These are phyloP conservation scores for Alcis repandata DNA, from an alignment of 2,888 invertebrate species.

Conservation along the genomic window DNA sequence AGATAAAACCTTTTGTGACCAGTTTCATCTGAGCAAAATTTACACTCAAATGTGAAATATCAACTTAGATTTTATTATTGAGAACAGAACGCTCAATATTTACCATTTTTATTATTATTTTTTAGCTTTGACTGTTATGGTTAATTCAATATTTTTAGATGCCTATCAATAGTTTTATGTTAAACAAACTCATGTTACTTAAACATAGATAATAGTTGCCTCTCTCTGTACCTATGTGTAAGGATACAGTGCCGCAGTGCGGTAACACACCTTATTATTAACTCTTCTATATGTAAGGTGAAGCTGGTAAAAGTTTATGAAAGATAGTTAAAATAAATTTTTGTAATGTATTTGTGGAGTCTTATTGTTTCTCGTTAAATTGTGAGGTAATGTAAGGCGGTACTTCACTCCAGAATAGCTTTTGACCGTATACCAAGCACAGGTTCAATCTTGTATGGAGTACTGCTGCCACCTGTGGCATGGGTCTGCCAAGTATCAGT, in stretches of 20 bases:
- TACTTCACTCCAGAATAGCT: too few relatives aligned
- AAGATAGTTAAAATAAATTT: slow-evolving; percentile 80
- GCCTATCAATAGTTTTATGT: slow-evolving; percentile 45
- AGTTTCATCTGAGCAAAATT: background rate
- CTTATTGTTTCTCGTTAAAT: too few relatives aligned
- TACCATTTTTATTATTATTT: slow-evolving; percentile 48
- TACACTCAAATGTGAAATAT: background rate
- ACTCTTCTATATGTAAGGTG: slow-evolving; percentile 60
- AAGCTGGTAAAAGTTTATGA: slow-evolving; percentile 71
- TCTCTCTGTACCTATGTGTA: slow-evolving; percentile 43
- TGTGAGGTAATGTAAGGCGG: too few relatives aligned
- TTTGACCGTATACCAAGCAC: too few relatives aligned
- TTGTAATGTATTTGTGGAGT: slow-evolving; percentile 66
- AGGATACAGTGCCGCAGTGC: slow-evolving; percentile 45
- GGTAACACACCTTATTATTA: slow-evolving; percentile 48
- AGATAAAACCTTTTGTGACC: too few relatives aligned
- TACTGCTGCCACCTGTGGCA: too few relatives aligned
- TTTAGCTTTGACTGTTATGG: slow-evolving; percentile 45
- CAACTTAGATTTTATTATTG: slow-evolving; percentile 7
- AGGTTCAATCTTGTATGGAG: too few relatives aligned
- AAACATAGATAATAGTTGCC: slow-evolving; percentile 64
- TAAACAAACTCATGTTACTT: slow-evolving; percentile 66
- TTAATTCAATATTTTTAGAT: slow-evolving; percentile 49
- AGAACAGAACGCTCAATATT: slow-evolving; percentile 45
- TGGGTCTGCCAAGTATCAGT: too few relatives aligned